Percentiles rank a stretch among this genome's conserved stretches.
Evolutionary conservation across 2,888 invertebrate species (phyloP).

Genomic region (Pseudococcus viburni): DNA sequence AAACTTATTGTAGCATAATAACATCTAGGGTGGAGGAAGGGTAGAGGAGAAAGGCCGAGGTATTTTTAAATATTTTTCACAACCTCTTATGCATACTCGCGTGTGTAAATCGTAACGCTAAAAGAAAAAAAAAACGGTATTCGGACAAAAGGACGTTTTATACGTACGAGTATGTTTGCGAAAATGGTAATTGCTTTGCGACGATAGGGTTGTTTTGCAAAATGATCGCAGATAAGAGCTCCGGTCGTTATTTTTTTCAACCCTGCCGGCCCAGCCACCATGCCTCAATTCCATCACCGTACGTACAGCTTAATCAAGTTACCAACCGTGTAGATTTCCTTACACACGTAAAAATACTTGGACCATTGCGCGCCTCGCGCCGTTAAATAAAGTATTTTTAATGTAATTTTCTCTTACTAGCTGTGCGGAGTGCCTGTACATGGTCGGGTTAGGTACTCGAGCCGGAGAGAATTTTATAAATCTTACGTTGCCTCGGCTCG

Average conservation of each 20-base stretch:
- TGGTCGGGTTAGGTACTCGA: background rate
- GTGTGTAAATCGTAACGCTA: background rate
- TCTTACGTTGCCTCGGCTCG: background rate
- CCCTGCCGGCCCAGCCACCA: background rate
- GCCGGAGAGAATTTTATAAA: constrained; percentile 6
- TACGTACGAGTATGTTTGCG: background rate
- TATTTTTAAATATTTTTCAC: constrained; percentile 6
- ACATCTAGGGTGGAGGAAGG: too few species aligned
- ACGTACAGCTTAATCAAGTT: constrained; percentile 16
- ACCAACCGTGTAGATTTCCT: constrained; percentile 18
- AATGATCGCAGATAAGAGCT: constrained; percentile 27
- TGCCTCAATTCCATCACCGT: background rate
- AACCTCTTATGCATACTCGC: background rate
- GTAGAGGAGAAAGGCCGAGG: background rate
- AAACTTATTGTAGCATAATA: background rate
- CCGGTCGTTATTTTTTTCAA: too few species aligned
- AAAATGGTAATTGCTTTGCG: constrained; percentile 51
- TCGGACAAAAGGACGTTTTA: constrained; percentile 15
- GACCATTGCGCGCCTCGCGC: background rate
- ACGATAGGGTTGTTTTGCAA: constrained; percentile 43
- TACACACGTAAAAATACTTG: constrained; percentile 28
- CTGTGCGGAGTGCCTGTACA: background rate
- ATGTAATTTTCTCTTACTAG: constrained; percentile 17
- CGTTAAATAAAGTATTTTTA: constrained; percentile 42
- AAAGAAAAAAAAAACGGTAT: background rate